phyloP scores from a whole-genome alignment of 2,888 invertebrate genomes.

The Leptopilina syphax region DNA sequence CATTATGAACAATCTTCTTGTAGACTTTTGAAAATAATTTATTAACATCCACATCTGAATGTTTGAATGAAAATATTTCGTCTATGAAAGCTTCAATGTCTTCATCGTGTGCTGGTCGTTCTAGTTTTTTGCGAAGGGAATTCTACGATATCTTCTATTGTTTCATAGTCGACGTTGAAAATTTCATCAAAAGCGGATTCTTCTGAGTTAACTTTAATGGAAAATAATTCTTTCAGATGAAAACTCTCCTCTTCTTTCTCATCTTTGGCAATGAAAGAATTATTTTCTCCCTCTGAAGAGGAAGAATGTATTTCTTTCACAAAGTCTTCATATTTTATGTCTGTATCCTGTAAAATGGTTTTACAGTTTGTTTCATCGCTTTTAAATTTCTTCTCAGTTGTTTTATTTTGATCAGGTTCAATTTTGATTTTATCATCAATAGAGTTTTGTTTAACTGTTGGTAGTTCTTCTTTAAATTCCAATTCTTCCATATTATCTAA shows the following conservation, averaged over 20 bases:
- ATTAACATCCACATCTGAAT: not conserved
- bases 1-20: not conserved
- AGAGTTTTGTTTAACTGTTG: not conserved
- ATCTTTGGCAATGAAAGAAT: constrained; percentile 12
- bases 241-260: constrained; percentile 21
- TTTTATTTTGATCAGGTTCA: not conserved
- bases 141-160: not conserved
- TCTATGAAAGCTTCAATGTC: constrained; percentile 1
- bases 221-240: constrained; percentile 24
- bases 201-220: not conserved
- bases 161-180: not conserved
- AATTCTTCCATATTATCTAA: too few species aligned
- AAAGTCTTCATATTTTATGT: constrained; percentile 18
- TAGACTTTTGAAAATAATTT: not conserved
- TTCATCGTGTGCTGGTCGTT: not conserved
- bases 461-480: not conserved
- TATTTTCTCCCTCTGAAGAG: not conserved
- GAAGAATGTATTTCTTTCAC: constrained; percentile 9
- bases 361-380: not conserved
- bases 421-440: not conserved
- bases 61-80: constrained; percentile 19
- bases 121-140: not conserved
- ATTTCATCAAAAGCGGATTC: not conserved
- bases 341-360: not conserved
- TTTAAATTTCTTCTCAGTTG: not conserved